These are phyloP conservation scores for Crepidodera aurea DNA, from an alignment of 2,888 invertebrate genomes.

Conservation along the genomic window DNA sequence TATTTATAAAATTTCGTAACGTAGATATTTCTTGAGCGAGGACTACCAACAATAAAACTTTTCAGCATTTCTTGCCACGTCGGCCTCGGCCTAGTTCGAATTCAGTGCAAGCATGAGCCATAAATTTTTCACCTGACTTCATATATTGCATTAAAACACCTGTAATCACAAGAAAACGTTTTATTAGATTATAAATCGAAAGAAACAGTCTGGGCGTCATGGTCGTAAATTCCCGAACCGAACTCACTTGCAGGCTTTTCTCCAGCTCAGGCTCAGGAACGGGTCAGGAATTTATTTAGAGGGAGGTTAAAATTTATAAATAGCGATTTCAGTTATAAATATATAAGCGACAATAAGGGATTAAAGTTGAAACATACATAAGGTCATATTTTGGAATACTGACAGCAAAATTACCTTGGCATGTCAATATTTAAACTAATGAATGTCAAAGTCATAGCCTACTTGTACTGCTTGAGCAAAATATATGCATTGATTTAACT, in stretches of 20 bases:
- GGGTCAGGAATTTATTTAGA: not conserved
- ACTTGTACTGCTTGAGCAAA: no score
- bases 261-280: not conserved
- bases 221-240: slow-evolving; percentile 31
- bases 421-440: no score
- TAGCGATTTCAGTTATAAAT: no score
- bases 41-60: not conserved
- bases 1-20: no score
- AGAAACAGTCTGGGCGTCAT: slow-evolving; percentile 32
- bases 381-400: no score
- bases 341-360: no score
- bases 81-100: not conserved
- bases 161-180: slow-evolving; percentile 38
- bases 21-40: no score
- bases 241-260: slow-evolving; percentile 30
- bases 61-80: not conserved
- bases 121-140: slow-evolving; percentile 31
- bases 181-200: slow-evolving; percentile 39
- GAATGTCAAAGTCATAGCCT: no score
- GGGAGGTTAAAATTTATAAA: no score
- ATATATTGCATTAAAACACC: slow-evolving; percentile 35
- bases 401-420: no score
- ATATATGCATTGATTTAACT: no score
- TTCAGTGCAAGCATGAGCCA: not conserved
- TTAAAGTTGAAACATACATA: no score